Conservation (phyloP, 2,113 vertebrate species). For the Hippocampus mohnikei region DNA sequence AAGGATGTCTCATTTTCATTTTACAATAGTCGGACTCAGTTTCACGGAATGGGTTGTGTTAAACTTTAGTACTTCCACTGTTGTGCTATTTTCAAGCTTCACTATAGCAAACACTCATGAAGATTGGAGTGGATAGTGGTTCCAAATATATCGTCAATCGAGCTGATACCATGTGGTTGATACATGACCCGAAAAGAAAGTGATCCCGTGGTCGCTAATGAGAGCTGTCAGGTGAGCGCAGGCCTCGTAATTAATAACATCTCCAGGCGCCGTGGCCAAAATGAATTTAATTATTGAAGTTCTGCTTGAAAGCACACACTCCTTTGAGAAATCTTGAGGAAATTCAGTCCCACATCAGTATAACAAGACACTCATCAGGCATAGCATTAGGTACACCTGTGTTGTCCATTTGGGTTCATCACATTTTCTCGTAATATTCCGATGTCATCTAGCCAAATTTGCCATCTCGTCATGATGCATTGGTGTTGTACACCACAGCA, state of each 20-base stretch:
- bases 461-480: not conserved
- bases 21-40: too few relatives aligned
- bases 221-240: constrained; percentile 4
- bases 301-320: not conserved
- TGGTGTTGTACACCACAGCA: not conserved
- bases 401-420: not conserved
- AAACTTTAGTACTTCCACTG: not conserved
- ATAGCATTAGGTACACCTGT: not conserved
- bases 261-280: not conserved
- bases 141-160: not conserved
- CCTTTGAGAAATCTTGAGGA: not conserved
- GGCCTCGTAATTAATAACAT: not conserved
- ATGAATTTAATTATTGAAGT: constrained; percentile 2
- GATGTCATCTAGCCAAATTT: not conserved
- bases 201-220: not conserved
- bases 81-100: not conserved
- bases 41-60: too few relatives aligned
- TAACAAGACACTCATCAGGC: not conserved
- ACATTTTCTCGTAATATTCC: not conserved
- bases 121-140: not conserved
- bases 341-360: not conserved
- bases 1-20: too few relatives aligned
- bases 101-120: not conserved
- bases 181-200: not conserved
- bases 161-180: not conserved